These are phyloP conservation scores for Bettongia penicillata DNA, from an alignment of 2,113 vertebrate species.

Conservation along the genomic window DNA sequence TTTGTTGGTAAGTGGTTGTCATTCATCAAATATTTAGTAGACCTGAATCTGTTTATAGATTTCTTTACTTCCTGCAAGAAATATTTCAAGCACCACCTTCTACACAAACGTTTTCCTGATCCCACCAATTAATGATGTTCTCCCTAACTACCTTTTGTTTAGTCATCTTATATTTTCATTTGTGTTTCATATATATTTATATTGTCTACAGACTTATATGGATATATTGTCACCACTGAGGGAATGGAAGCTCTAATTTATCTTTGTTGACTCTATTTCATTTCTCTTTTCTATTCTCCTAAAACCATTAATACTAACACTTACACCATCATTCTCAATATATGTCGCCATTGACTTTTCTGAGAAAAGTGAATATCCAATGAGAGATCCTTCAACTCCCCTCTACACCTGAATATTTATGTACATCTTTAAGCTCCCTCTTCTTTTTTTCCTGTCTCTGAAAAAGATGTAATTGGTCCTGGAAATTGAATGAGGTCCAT, in stretches of 20 bases:
- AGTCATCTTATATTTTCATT: no score
- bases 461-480: neutral
- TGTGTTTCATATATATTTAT: neutral
- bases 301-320: neutral
- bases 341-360: no score
- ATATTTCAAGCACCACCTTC: no score
- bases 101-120: no score
- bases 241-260: neutral
- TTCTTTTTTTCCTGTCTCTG: neutral
- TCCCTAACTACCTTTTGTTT: no score
- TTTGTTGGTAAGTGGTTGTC: neutral
- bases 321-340: no score
- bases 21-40: slow-evolving; percentile 21
- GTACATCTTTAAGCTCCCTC: neutral
- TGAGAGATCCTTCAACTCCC: no score
- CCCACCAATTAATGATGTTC: no score
- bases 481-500: neutral
- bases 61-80: no score
- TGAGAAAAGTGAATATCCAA: no score
- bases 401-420: no score
- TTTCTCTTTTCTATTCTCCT: neutral
- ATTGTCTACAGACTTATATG: neutral
- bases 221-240: neutral
- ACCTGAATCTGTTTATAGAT: neutral
- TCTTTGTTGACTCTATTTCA: neutral